Evolutionary conservation across 2,797 vertebrate genomes (phyloP).

Genomic region (Lacerta viridis): DNA sequence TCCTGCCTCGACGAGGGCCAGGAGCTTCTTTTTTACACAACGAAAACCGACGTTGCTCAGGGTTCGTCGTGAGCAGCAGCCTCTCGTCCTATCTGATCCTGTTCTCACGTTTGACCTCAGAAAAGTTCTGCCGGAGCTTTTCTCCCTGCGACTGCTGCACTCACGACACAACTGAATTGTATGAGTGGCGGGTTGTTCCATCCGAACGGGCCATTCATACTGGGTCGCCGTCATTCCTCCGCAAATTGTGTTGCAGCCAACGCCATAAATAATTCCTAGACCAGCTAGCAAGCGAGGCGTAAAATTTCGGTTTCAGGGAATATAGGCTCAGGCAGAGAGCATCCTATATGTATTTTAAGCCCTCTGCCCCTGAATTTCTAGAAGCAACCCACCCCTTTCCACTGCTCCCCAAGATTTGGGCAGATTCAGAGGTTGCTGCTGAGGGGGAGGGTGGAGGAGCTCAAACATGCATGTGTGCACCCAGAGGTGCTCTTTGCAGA

Average conservation of each 20-base stretch:
- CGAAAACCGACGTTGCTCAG: neutral
- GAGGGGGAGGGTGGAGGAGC: too few relatives aligned
- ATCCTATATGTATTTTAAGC: neutral
- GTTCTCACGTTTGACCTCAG: neutral
- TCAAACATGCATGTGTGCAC: neutral
- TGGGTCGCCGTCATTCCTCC: rapidly evolving
- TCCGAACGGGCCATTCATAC: neutral
- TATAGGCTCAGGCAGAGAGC: neutral
- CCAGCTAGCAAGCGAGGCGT: neutral
- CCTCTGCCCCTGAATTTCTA: too few relatives aligned
- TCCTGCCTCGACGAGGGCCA: neutral
- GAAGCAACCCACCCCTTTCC: neutral
- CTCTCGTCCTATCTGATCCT: neutral
- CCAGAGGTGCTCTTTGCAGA: neutral
- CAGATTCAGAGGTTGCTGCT: neutral
- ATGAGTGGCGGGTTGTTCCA: neutral
- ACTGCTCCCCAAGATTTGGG: neutral
- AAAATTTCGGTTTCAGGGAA: neutral
- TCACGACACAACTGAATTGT: neutral
- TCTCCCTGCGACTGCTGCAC: neutral
- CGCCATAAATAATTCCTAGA: neutral
- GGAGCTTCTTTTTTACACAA: neutral
- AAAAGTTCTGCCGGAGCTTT: neutral
- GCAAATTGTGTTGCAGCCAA: neutral
- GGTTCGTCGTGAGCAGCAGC: neutral